These are phyloP conservation scores for Aricia agestis DNA, from an alignment of 1,140 invertebrate genomes.

Conservation along the genomic window DNA sequence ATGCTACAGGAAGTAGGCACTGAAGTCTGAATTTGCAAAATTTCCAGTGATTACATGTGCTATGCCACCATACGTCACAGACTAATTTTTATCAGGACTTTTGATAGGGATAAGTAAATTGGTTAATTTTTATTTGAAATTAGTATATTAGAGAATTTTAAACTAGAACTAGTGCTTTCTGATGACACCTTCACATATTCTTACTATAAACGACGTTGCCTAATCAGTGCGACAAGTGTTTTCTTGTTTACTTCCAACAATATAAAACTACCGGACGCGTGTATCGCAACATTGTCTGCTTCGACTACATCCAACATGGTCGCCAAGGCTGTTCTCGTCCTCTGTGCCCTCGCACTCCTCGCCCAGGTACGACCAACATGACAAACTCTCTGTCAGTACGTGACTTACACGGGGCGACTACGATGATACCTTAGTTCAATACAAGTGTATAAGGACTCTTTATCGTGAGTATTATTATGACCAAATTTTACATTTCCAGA, in stretches of 20 bases:
- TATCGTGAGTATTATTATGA: too few species aligned
- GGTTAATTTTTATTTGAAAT: too few species aligned
- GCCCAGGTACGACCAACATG: conserved; percentile 36
- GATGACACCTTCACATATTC: not conserved
- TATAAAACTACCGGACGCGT: not conserved
- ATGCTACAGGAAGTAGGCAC: not conserved
- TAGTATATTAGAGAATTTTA: not conserved
- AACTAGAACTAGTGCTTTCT: not conserved
- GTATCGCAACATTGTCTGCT: not conserved
- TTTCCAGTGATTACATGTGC: too few species aligned
- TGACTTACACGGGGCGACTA: too few species aligned
- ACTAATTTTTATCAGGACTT: too few species aligned
- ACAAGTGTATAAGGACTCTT: too few species aligned
- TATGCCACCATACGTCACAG: too few species aligned
- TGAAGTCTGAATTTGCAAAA: too few species aligned
- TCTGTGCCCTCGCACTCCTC: conserved; percentile 34
- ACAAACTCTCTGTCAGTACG: too few species aligned
- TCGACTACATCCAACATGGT: conserved; percentile 19
- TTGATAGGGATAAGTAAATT: too few species aligned
- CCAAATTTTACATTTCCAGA: too few species aligned
- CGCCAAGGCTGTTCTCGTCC: conserved; percentile 30
- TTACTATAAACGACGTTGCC: not conserved
- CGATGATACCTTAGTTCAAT: too few species aligned
- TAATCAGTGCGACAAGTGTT: not conserved
- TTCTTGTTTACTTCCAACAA: not conserved